These are phyloP conservation scores for Dromius quadrimaculatus DNA, from an alignment of 2,888 invertebrate genomes.

Conservation along the genomic window DNA sequence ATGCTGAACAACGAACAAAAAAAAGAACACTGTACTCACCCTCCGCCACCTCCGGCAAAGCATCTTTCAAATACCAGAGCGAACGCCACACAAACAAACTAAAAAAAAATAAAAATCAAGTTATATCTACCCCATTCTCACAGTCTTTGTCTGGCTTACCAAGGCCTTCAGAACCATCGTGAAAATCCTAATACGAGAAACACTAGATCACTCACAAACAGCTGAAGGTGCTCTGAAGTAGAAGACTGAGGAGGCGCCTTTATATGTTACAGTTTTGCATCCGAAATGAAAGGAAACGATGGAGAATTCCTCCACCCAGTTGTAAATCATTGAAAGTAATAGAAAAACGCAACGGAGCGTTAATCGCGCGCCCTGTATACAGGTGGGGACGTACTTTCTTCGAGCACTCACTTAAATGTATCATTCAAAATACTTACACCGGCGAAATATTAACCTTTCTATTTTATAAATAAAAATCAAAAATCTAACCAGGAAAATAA, in stretches of 20 bases:
- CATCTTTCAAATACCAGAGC: slow-evolving; percentile 65
- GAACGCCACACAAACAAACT: slow-evolving; percentile 63
- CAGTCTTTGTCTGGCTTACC: background rate
- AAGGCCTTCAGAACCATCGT: slow-evolving; percentile 2
- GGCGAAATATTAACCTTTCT: slow-evolving; percentile 11
- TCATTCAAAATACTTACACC: slow-evolving; percentile 7
- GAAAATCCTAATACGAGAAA: slow-evolving; percentile 1
- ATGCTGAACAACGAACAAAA: slow-evolving; percentile 9
- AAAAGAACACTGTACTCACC: slow-evolving; percentile 60
- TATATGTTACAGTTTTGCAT: slow-evolving; percentile 39
- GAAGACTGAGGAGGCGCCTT: background rate
- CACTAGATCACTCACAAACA: slow-evolving; percentile 14
- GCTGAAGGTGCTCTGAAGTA: slow-evolving; percentile 14
- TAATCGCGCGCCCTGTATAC: slow-evolving; percentile 7
- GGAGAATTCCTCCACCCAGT: slow-evolving; percentile 44
- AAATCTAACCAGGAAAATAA: slow-evolving; percentile 13
- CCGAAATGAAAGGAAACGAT: slow-evolving; percentile 58
- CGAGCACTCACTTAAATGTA: slow-evolving; percentile 24
- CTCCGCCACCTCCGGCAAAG: slow-evolving; percentile 66
- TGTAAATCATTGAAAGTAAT: slow-evolving; percentile 56
- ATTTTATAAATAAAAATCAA: slow-evolving; percentile 22
- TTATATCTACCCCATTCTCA: slow-evolving; percentile 6
- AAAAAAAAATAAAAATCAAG: slow-evolving; percentile 53
- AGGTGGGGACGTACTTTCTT: slow-evolving; percentile 16
- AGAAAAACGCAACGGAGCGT: slow-evolving; percentile 56